phyloP scores from a whole-genome alignment of 2,113 vertebrate genomes.

The Heterotilapia buettikoferi region DNA sequence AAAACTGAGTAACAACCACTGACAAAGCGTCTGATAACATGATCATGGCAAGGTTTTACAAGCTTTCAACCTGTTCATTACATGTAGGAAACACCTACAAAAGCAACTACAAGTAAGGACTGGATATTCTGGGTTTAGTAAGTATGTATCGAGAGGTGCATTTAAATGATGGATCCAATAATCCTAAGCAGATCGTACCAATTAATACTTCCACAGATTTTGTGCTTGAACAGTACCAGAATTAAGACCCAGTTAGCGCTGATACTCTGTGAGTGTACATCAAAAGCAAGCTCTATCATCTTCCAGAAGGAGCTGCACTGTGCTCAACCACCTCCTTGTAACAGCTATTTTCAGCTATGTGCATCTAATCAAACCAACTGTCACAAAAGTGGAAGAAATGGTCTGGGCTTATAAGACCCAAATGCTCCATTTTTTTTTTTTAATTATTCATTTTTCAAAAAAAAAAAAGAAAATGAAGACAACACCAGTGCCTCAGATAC shows the following conservation, averaged over 20 bases:
- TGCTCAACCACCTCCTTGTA: slow-evolving; percentile 1
- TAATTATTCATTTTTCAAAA: background rate
- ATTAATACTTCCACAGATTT: background rate
- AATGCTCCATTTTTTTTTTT: background rate
- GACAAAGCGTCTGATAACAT: background rate
- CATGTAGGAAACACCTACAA: background rate
- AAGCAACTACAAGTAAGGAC: background rate
- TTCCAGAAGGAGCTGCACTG: slow-evolving; percentile 7
- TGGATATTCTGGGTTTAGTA: background rate
- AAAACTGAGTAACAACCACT: background rate
- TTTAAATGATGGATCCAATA: background rate
- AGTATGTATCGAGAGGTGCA: background rate
- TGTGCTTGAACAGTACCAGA: background rate
- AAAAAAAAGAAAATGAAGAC: background rate
- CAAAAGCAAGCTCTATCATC: background rate
- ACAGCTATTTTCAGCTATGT: slow-evolving; percentile 26
- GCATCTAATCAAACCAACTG: slow-evolving; percentile 29
- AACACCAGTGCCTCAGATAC: background rate
- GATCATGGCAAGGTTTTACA: background rate
- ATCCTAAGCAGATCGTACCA: background rate
- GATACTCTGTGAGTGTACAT: background rate
- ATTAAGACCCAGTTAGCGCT: background rate
- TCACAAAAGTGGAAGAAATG: slow-evolving; percentile 17
- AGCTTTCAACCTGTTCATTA: background rate
- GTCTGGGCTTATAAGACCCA: background rate